Percentiles rank a stretch among this genome's conserved stretches.
Evolutionary conservation across 2,113 vertebrate genomes (phyloP).

Genomic region (Tachuris rubrigastra): DNA sequence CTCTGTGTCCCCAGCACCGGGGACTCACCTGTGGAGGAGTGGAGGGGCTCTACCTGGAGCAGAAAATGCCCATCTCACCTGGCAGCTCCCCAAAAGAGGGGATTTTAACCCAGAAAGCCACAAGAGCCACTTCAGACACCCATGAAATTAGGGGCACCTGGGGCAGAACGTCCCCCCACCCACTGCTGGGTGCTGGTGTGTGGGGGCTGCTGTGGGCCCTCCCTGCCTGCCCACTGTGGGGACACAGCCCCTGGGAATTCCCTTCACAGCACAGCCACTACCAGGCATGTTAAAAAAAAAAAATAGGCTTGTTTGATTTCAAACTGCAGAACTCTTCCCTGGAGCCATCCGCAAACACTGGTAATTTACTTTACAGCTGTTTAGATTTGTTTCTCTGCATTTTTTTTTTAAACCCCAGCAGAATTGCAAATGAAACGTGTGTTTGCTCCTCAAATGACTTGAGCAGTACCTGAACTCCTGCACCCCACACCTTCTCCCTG

Average conservation of each 20-base stretch:
- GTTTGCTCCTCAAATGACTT: slow-evolving; percentile 3
- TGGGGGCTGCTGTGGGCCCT: neutral
- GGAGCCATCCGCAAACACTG: slow-evolving; percentile 53
- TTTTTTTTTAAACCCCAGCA: neutral
- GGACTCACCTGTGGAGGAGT: neutral
- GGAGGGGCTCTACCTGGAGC: neutral
- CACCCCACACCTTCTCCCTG: neutral
- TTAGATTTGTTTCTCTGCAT: slow-evolving; percentile 49
- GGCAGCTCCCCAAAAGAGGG: neutral
- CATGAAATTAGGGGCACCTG: neutral
- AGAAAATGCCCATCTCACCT: neutral
- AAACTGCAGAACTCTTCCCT: slow-evolving; percentile 54
- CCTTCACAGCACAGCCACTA: fast-evolving
- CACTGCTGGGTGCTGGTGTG: neutral
- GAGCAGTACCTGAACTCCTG: neutral
- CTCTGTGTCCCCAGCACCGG: neutral
- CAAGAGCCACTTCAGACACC: neutral
- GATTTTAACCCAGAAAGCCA: neutral
- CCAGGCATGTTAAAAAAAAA: neutral
- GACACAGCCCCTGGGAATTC: neutral
- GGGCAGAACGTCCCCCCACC: fast-evolving
- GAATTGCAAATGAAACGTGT: slow-evolving; percentile 39
- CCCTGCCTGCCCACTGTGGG: fast-evolving
- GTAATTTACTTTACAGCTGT: slow-evolving; percentile 69
- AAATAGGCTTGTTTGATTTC: slow-evolving; percentile 41